phyloP scores from a whole-genome alignment of 37 sponge, comb jelly and placozoan genomes.

The Spongilla lacustris region DNA sequence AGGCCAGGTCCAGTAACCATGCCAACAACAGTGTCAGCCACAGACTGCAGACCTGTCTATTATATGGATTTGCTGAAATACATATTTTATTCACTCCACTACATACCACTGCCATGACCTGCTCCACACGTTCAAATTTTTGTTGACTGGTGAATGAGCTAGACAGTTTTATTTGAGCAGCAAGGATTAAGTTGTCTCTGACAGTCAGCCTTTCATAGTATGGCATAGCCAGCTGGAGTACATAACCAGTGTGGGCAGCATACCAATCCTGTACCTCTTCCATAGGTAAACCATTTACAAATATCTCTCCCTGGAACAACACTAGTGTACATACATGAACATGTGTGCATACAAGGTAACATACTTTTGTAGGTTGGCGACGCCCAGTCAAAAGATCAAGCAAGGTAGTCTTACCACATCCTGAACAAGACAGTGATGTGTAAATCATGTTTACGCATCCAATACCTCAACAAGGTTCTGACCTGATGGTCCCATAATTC shows the following conservation, averaged over 20 bases:
- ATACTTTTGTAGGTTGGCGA: slow-evolving; percentile 21
- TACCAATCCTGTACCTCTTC: slow-evolving; percentile 57
- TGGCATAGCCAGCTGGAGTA: slow-evolving; percentile 67
- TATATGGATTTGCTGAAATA: neutral
- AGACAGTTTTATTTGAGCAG: slow-evolving; percentile 53
- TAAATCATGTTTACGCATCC: neutral
- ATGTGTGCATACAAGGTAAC: neutral
- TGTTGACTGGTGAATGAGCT: slow-evolving; percentile 9
- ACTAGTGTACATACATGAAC: neutral
- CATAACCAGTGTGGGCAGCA: slow-evolving; percentile 63
- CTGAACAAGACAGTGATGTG: neutral
- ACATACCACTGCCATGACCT: slow-evolving; percentile 63
- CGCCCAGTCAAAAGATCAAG: slow-evolving; percentile 76
- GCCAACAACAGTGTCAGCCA: slow-evolving; percentile 87
- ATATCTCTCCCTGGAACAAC: slow-evolving; percentile 42
- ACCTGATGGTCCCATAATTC: slow-evolving; percentile 94
- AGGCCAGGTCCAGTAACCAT: slow-evolving; percentile 78
- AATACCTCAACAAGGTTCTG: too few species aligned
- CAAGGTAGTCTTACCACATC: slow-evolving; percentile 85
- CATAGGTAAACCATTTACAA: slow-evolving; percentile 56
- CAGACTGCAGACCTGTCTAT: slow-evolving; percentile 76
- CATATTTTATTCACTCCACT: neutral
- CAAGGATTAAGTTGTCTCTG: slow-evolving; percentile 71
- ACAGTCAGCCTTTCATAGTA: slow-evolving; percentile 76
- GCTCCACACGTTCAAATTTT: slow-evolving; percentile 53